Percentiles rank a stretch among this genome's conserved stretches.
Evolutionary conservation across 2,797 vertebrate species (phyloP).

Genomic region (Astyanax mexicanus): DNA sequence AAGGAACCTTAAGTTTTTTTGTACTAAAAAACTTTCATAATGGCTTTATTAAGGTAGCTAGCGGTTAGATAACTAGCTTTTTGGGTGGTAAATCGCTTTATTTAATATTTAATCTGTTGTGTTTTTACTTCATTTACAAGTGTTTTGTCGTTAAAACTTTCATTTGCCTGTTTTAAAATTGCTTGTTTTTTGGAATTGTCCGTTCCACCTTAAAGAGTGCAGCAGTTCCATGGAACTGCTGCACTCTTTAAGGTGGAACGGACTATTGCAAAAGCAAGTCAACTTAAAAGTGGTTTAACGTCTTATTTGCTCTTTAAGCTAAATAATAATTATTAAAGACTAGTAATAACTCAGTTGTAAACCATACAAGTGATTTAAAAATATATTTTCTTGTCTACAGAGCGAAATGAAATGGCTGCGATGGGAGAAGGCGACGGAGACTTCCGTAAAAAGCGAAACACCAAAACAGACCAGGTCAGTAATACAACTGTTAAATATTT

Average conservation of each 20-base stretch:
- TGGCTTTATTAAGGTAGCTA: no score
- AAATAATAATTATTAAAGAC: neutral
- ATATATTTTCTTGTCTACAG: conserved; percentile 28
- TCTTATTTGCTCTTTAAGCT: neutral
- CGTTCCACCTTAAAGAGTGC: neutral
- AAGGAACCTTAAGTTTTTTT: no score
- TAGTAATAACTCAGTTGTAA: neutral
- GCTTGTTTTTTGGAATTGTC: neutral
- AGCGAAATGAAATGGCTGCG: conserved; percentile 78
- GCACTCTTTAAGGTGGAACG: neutral
- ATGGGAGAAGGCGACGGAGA: conserved; percentile 74
- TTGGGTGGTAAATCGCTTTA: no score
- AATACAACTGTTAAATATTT: no score
- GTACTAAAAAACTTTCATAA: no score
- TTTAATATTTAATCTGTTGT: no score
- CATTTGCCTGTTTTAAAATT: no score
- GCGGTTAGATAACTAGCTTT: no score
- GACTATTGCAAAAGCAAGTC: neutral
- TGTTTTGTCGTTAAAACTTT: no score
- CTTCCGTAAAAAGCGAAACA: conserved; percentile 80
- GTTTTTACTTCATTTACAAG: no score
- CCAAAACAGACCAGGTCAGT: conserved; percentile 76
- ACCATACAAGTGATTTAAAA: neutral
- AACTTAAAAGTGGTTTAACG: neutral
- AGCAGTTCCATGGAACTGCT: neutral